These are phyloP conservation scores for Macroteleia sp. DNA, from an alignment of 2,888 invertebrate species.

Conservation along the genomic window DNA sequence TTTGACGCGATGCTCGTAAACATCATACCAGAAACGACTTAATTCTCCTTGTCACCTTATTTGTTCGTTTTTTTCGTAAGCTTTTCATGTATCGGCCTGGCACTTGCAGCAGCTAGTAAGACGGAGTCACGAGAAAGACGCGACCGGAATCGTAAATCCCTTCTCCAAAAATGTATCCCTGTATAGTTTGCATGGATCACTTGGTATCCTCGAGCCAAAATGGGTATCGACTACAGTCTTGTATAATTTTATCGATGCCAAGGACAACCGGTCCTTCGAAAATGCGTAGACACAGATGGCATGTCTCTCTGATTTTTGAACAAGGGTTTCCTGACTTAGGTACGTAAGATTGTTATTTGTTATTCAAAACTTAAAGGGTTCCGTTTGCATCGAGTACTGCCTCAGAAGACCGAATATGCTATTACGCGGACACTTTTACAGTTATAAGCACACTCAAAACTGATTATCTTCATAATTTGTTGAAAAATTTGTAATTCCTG, in stretches of 20 bases:
- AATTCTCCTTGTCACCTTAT: slow-evolving; percentile 54
- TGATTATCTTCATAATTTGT: slow-evolving; percentile 16
- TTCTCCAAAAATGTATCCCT: slow-evolving; percentile 59
- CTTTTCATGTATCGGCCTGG: slow-evolving; percentile 61
- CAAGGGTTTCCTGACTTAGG: slow-evolving; percentile 48
- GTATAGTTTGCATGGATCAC: slow-evolving; percentile 56
- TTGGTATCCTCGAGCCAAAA: slow-evolving; percentile 60
- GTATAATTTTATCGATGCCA: slow-evolving; percentile 67
- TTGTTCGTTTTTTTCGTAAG: slow-evolving; percentile 61
- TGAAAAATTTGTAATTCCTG: slow-evolving; percentile 14
- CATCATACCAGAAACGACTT: slow-evolving; percentile 60
- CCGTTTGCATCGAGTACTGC: too few relatives aligned
- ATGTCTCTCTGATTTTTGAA: slow-evolving; percentile 46
- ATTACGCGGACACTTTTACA: background rate
- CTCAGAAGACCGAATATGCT: too few relatives aligned
- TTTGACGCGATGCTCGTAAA: slow-evolving; percentile 55
- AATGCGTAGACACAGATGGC: slow-evolving; percentile 60
- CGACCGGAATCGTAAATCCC: slow-evolving; percentile 74
- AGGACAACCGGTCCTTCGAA: slow-evolving; percentile 65
- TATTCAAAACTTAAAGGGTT: too few relatives aligned
- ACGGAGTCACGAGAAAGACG: slow-evolving; percentile 61
- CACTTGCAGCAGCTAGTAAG: slow-evolving; percentile 57
- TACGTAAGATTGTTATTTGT: slow-evolving; percentile 16
- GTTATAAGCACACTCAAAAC: background rate
- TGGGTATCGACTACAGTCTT: slow-evolving; percentile 60